A percentile compares a stretch with the other conserved stretches of the same genome.
Conservation (phyloP, 2,797 vertebrate species). For the Gymnoscopelus braueri region DNA sequence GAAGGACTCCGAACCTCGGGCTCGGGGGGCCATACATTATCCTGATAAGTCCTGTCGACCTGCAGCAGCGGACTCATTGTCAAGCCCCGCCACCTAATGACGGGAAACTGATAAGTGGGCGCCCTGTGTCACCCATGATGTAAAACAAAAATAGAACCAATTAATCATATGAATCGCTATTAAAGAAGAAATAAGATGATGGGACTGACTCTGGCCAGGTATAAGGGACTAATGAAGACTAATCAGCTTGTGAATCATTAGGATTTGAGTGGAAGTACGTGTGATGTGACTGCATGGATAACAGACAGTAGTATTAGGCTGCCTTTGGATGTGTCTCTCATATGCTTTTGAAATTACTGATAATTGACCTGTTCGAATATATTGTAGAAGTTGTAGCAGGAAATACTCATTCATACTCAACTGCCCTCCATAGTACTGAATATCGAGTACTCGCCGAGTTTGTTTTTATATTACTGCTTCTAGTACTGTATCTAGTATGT, state of each 20-base stretch:
- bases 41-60: conserved; percentile 72
- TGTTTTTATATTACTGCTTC: no score
- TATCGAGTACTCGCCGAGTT: no score
- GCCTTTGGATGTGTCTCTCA: conserved; percentile 9
- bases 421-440: no score
- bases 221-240: conserved; percentile 71
- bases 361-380: no score
- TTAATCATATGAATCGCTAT: conserved; percentile 78
- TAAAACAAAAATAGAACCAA: conserved; percentile 80
- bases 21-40: conserved; percentile 70
- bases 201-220: conserved; percentile 55
- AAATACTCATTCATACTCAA: not conserved
- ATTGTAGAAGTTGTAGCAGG: no score
- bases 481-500: no score
- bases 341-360: no score
- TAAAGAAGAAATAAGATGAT: conserved; percentile 66
- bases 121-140: conserved; percentile 69
- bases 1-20: conserved; percentile 55
- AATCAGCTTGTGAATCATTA: conserved; percentile 67
- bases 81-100: conserved; percentile 72
- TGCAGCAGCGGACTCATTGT: conserved; percentile 64
- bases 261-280: conserved; percentile 53
- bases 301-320: conserved; percentile 29
- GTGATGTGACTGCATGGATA: conserved; percentile 46
- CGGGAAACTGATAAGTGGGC: conserved; percentile 77